These are phyloP conservation scores for Pseudococcus longispinus DNA, from an alignment of 2,888 invertebrate genomes.

Conservation along the genomic window DNA sequence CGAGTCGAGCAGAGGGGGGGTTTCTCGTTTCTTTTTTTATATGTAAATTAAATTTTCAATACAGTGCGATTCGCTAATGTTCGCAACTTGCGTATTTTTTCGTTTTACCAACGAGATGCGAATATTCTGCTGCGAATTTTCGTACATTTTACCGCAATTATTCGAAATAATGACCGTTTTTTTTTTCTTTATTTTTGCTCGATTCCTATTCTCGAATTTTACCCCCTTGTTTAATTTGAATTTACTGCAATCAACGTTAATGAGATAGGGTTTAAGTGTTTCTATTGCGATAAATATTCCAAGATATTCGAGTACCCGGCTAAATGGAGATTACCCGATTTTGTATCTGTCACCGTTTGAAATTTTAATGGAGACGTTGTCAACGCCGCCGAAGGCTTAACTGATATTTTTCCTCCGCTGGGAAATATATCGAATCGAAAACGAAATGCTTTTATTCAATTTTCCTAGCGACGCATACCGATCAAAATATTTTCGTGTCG, in stretches of 20 bases:
- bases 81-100: not conserved
- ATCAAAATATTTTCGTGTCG: not conserved
- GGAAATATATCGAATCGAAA: not conserved
- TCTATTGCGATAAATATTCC: not conserved
- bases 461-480: not conserved
- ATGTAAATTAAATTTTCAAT: slow-evolving; percentile 28
- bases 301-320: not conserved
- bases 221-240: not conserved
- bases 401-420: not conserved
- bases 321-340: slow-evolving; percentile 15
- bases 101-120: not conserved
- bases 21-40: not conserved
- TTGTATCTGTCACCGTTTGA: not conserved
- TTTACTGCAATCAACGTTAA: slow-evolving; percentile 9
- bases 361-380: not conserved
- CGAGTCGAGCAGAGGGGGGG: not conserved
- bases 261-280: slow-evolving; percentile 10
- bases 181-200: not conserved
- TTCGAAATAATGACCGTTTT: not conserved
- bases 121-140: not conserved
- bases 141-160: not conserved
- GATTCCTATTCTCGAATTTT: not conserved
- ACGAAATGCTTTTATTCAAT: slow-evolving; percentile 18
- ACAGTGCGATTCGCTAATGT: not conserved
- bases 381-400: slow-evolving; percentile 14